Evolutionary conservation across 2,113 vertebrate genomes (phyloP).

Genomic region (Salvelinus fontinalis): DNA sequence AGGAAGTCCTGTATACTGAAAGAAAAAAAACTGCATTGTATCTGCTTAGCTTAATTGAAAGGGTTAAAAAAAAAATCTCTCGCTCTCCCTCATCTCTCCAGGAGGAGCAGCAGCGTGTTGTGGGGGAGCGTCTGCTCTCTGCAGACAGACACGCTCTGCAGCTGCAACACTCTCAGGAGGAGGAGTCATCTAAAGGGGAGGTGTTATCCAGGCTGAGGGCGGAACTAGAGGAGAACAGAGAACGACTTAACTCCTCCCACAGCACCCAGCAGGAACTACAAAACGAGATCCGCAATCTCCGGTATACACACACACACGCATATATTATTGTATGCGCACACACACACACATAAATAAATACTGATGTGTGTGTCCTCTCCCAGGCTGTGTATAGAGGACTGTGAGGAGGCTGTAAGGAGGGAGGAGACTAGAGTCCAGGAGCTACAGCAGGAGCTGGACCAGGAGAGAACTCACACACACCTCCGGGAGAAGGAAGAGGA

Average conservation of each 20-base stretch:
- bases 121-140: neutral
- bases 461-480: slow-evolving; percentile 73
- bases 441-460: slow-evolving; percentile 77
- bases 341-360: neutral
- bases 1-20: no score
- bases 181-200: slow-evolving; percentile 52
- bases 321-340: neutral
- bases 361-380: slow-evolving; percentile 1
- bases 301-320: neutral
- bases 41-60: no score
- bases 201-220: slow-evolving; percentile 73
- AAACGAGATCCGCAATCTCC: slow-evolving; percentile 72
- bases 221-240: slow-evolving; percentile 74
- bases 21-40: no score
- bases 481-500: slow-evolving; percentile 72
- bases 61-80: no score
- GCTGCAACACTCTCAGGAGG: slow-evolving; percentile 31
- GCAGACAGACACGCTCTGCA: neutral
- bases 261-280: slow-evolving; percentile 73
- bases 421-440: slow-evolving; percentile 67
- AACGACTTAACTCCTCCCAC: slow-evolving; percentile 73
- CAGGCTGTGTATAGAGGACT: slow-evolving; percentile 74
- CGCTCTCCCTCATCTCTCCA: neutral
- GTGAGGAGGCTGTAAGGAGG: slow-evolving; percentile 67
- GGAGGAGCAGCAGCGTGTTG: slow-evolving; percentile 4